Percentiles rank a stretch among this genome's conserved stretches.
phyloP scores from a whole-genome alignment of 2,888 invertebrate species.

The Pollenia griseotomentosa region DNA sequence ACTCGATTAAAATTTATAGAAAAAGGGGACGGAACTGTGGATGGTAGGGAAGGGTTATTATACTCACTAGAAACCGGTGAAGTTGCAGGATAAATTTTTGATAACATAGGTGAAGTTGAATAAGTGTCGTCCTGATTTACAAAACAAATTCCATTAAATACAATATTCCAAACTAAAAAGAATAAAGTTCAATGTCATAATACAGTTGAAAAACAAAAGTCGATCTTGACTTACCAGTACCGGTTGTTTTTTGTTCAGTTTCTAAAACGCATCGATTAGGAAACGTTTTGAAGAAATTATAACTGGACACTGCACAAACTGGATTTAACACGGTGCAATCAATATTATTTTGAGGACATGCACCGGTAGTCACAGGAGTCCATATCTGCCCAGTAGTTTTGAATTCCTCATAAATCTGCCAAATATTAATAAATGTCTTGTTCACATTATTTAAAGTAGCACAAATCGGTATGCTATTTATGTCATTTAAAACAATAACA shows the following conservation, averaged over 20 bases:
- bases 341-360: conserved; percentile 15
- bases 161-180: conserved; percentile 38
- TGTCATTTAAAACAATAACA: not conserved
- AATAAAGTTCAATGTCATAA: not conserved
- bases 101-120: not conserved
- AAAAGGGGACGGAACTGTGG: too few species aligned
- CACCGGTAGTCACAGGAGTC: conserved; percentile 15
- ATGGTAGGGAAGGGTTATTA: too few species aligned
- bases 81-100: too few species aligned
- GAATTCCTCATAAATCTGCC: conserved; percentile 41
- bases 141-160: conserved; percentile 54
- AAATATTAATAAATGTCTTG: conserved; percentile 44
- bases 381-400: conserved; percentile 16
- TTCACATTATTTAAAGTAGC: conserved; percentile 36
- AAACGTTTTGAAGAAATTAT: conserved; percentile 54
- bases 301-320: conserved; percentile 38
- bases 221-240: conserved; percentile 40
- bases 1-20: too few species aligned
- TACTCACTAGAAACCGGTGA: not conserved
- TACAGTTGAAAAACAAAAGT: not conserved
- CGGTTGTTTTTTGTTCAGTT: conserved; percentile 47
- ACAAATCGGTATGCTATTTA: conserved; percentile 41
- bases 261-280: conserved; percentile 47
- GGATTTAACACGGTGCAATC: conserved; percentile 46
- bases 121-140: conserved; percentile 27